These are phyloP conservation scores for Tetraneura akinire DNA, from an alignment of 1,140 invertebrate genomes.

Conservation along the genomic window DNA sequence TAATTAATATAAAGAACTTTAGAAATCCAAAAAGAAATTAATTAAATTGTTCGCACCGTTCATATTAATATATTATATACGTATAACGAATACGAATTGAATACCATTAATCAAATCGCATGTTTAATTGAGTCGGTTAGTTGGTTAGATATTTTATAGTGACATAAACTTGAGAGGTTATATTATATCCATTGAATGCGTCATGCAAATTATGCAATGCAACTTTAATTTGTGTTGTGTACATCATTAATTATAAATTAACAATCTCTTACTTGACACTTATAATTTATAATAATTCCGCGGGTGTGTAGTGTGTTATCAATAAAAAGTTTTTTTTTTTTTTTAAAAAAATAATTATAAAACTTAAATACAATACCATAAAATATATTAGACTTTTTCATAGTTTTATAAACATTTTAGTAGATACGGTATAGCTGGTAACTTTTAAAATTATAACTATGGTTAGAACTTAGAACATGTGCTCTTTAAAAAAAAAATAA, in stretches of 20 bases:
- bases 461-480: constrained; percentile 4
- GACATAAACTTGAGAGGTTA: background rate
- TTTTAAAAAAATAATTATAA: too few relatives aligned
- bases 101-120: background rate
- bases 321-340: too few relatives aligned
- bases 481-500: constrained; percentile 4
- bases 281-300: background rate
- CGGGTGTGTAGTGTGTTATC: too few relatives aligned
- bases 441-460: too few relatives aligned
- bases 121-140: background rate
- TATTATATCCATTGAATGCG: too few relatives aligned
- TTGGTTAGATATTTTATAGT: background rate
- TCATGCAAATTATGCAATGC: constrained; percentile 3
- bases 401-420: too few relatives aligned
- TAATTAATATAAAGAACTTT: too few relatives aligned
- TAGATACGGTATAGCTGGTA: too few relatives aligned
- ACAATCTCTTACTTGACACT: background rate
- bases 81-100: background rate
- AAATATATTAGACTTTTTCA: too few relatives aligned
- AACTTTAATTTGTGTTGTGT: background rate
- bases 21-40: background rate
- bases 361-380: too few relatives aligned
- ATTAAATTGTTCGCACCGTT: background rate
- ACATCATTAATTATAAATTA: background rate
- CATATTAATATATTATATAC: too few relatives aligned